These are phyloP conservation scores for Drosophila nebulosa DNA, from an alignment of 1,140 invertebrate genomes.

Conservation along the genomic window DNA sequence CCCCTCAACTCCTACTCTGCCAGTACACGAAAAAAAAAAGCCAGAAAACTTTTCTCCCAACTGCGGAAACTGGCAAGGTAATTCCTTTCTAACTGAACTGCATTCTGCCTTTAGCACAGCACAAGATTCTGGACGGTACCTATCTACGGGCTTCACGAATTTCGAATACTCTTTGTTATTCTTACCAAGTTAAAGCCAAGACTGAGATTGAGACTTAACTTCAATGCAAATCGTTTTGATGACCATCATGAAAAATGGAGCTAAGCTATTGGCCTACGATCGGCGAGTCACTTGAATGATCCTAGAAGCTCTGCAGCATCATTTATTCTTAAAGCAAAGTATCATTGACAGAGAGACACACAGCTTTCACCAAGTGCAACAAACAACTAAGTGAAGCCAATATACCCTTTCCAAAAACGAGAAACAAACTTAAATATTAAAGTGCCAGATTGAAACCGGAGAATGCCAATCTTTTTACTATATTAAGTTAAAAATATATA, in stretches of 20 bases:
- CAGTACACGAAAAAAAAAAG: slow-evolving; percentile 24
- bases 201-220: no score
- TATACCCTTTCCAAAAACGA: not conserved
- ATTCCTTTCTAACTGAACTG: not conserved
- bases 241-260: no score
- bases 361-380: no score
- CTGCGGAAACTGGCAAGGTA: not conserved
- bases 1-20: slow-evolving; percentile 27
- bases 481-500: slow-evolving; percentile 65
- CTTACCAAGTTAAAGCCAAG: no score
- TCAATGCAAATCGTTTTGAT: no score
- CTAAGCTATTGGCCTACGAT: no score
- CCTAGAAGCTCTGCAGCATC: no score
- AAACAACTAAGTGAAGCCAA: no score
- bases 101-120: not conserved
- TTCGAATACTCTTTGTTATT: not conserved
- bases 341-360: no score
- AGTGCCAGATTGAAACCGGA: not conserved
- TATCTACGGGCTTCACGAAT: not conserved
- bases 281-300: no score
- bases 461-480: slow-evolving; percentile 34
- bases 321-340: no score
- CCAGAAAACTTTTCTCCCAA: not conserved
- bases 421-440: not conserved
- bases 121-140: not conserved